These are phyloP conservation scores for Yponomeuta plumbellus DNA, from an alignment of 2,888 invertebrate genomes.

Conservation along the genomic window DNA sequence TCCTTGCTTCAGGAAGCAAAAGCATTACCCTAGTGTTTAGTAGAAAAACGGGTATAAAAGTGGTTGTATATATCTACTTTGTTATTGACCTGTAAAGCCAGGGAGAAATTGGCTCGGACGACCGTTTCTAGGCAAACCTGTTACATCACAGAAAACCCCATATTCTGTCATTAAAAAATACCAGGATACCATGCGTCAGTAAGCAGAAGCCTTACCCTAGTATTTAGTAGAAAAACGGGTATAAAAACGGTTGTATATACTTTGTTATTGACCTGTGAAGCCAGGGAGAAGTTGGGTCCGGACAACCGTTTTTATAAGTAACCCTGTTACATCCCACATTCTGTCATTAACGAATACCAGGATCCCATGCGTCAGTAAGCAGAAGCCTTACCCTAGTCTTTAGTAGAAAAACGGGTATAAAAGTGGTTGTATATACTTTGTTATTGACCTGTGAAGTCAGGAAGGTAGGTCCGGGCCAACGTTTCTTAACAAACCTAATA, in stretches of 20 bases:
- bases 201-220: neutral
- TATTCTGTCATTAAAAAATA: too few relatives aligned
- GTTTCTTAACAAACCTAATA: conserved; percentile 90
- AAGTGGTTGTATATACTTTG: too few relatives aligned
- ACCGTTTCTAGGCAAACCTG: too few relatives aligned
- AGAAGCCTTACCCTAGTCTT: too few relatives aligned
- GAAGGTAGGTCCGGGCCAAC: conserved; percentile 97
- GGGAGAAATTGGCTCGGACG: too few relatives aligned
- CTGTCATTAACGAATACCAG: too few relatives aligned
- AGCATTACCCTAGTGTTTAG: neutral
- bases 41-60: neutral
- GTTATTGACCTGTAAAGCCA: neutral
- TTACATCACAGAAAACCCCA: too few relatives aligned
- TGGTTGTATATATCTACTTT: neutral
- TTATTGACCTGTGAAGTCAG: conserved; percentile 89
- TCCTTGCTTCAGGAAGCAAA: neutral
- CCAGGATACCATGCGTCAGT: neutral
- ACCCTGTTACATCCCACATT: too few relatives aligned
- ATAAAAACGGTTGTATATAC: neutral
- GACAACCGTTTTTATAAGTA: neutral
- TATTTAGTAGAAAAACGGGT: neutral
- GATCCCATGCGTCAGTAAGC: too few relatives aligned
- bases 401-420: too few relatives aligned
- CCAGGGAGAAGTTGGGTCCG: conserved; percentile 2
- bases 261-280: neutral